Evolutionary conservation across 2,888 invertebrate species (phyloP), one percentile per base, ranked within the genome.

Genomic region (Arge pagana): DNA sequence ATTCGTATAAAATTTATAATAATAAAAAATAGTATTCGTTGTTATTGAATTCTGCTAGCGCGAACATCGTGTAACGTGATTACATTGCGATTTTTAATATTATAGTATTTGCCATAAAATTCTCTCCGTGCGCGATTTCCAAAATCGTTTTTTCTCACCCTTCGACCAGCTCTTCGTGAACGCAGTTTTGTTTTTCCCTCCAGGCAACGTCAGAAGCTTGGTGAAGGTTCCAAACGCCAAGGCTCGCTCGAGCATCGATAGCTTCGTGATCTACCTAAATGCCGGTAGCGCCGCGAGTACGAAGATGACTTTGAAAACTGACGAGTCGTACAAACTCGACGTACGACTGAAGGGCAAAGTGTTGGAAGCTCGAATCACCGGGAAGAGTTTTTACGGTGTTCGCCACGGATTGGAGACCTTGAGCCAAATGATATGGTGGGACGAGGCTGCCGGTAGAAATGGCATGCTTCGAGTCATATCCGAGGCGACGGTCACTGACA

Each of bases 351-450:
- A 78, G 59, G 81, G 78, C 1, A 76, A 76, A 28, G 68, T 77
- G 1, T 71, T 88, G n/a, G 76, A 81, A 2, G 87, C 82, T 0
- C 83, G 82, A 55, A 84, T 90, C 31, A 77, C 76, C 0, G 88
- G 87, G 0, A 82, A 82, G 35, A 86, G 86, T 0, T 90, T 85
- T 72, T 89, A 88, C 67, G 91, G 91, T 1, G 89, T 88, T 0
- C 82, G 91, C 0, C 88, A 91, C 66, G 91, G 83, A 0, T 78
- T 90, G 33, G 88, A 90, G 68, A 90, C 90, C 0, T 74, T 92
- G 6, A 85, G 87, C n/a, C 91, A 91, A 67, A 78, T 91, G 59
- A 85, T 89, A 40, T 90, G 90, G 90, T 83, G 85, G 75, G 90
- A 90, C 58, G 88, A 89, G 16, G 81, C 80, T 48, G 79, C 80